Percentiles rank a stretch among this genome's conserved stretches.
These are phyloP conservation scores for Pachyuromys duprasi DNA, from an alignment of 2,797 vertebrate genomes.

Conservation along the genomic window DNA sequence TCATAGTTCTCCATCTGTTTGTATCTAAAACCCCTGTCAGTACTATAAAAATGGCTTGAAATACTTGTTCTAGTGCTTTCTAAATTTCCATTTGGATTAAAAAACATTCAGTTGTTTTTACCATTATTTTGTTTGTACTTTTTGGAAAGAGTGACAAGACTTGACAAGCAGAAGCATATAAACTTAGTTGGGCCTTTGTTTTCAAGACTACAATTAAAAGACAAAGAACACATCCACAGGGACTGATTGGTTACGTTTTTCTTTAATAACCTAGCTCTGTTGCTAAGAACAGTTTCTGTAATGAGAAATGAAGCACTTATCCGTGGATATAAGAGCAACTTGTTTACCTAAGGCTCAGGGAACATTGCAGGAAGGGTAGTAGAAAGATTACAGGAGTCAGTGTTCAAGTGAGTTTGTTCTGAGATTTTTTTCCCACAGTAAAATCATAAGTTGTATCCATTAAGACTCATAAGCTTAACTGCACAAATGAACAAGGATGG, in stretches of 20 bases:
- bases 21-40: too few species aligned
- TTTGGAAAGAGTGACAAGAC: too few species aligned
- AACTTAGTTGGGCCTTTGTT: not conserved
- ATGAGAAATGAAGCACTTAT: not conserved
- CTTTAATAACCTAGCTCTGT: not conserved
- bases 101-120: not conserved
- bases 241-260: too few species aligned
- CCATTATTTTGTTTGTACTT: too few species aligned
- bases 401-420: not conserved
- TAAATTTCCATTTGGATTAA: not conserved
- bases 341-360: not conserved
- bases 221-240: fast-evolving
- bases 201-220: not conserved
- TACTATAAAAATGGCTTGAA: not conserved
- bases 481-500: not conserved
- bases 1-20: not conserved
- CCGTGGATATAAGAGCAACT: not conserved
- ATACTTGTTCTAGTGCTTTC: not conserved
- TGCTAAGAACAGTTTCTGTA: not conserved
- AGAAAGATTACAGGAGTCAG: not conserved
- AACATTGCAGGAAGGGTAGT: not conserved
- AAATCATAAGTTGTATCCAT: not conserved
- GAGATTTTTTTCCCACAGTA: not conserved
- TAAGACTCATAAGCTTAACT: not conserved
- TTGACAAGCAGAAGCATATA: not conserved